phyloP scores from a whole-genome alignment of 2,113 vertebrate genomes.

The Falcunculus frontatus region DNA sequence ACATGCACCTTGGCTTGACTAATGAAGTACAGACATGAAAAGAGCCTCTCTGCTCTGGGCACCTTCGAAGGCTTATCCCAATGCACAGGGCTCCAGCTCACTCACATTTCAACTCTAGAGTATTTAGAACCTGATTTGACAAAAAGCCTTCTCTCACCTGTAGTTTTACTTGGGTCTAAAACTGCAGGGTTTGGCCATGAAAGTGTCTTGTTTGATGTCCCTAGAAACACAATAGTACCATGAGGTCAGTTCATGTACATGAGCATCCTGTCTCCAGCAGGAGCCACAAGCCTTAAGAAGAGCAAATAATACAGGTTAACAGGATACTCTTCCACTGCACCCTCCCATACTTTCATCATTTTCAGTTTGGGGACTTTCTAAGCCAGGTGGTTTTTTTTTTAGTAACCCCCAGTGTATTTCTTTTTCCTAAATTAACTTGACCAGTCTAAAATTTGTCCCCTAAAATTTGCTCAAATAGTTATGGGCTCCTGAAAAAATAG shows the following conservation, averaged over 20 bases:
- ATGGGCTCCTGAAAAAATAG: background rate
- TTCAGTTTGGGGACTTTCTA: background rate
- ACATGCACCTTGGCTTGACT: background rate
- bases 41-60: background rate
- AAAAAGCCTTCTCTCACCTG: background rate
- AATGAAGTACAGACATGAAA: background rate
- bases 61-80: rapidly evolving
- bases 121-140: background rate
- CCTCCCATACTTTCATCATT: background rate
- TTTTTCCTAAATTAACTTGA: background rate
- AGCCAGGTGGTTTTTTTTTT: background rate
- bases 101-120: background rate
- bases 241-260: background rate
- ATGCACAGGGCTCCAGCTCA: background rate
- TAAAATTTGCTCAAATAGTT: background rate
- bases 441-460: background rate
- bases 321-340: no score
- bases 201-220: background rate
- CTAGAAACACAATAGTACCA: background rate
- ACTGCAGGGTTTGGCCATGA: background rate
- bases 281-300: background rate
- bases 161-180: background rate
- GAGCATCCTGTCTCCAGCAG: background rate
- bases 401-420: background rate
- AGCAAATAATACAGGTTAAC: background rate